Conservation (phyloP, 1,140 invertebrate species). For the Heliconius hewitsoni region DNA sequence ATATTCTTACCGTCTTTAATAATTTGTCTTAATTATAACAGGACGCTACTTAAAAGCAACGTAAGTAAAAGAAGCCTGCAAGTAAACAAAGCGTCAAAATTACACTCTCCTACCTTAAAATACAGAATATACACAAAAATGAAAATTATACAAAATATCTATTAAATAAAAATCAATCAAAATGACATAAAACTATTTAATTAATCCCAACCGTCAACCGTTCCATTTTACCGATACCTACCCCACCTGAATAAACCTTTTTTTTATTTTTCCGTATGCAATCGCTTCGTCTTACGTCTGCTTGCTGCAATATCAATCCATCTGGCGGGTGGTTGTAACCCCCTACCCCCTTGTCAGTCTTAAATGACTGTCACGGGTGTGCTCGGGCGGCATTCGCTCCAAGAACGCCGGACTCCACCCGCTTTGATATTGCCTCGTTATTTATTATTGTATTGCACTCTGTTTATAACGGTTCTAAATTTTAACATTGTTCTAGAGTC, state of each 20-base stretch:
- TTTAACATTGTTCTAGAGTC: conserved; percentile 41
- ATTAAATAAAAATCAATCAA: background rate
- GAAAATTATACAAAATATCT: background rate
- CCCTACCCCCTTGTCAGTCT: conserved; percentile 69
- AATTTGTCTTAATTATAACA: too few species aligned
- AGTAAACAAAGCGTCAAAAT: too few species aligned
- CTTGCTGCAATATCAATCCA: conserved; percentile 78
- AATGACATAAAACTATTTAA: conserved; percentile 4
- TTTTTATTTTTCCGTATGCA: conserved; percentile 60
- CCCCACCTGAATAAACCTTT: conserved; percentile 32
- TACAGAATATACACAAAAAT: background rate
- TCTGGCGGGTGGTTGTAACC: conserved; percentile 59
- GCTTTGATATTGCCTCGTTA: conserved; percentile 70
- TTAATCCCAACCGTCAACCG: conserved; percentile 3
- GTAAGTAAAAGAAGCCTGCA: too few species aligned
- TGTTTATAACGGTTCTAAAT: conserved; percentile 49
- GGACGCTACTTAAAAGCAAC: too few species aligned
- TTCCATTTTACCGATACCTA: conserved; percentile 34
- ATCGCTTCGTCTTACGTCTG: conserved; percentile 75
- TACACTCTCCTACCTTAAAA: too few species aligned
- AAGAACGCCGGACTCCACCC: conserved; percentile 60
- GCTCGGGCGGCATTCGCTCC: conserved; percentile 62
- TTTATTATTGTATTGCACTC: conserved; percentile 65
- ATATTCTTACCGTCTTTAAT: too few species aligned
- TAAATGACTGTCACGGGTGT: conserved; percentile 80